Conservation (phyloP, 2,113 vertebrate genomes). For the Polypterus bichir region DNA sequence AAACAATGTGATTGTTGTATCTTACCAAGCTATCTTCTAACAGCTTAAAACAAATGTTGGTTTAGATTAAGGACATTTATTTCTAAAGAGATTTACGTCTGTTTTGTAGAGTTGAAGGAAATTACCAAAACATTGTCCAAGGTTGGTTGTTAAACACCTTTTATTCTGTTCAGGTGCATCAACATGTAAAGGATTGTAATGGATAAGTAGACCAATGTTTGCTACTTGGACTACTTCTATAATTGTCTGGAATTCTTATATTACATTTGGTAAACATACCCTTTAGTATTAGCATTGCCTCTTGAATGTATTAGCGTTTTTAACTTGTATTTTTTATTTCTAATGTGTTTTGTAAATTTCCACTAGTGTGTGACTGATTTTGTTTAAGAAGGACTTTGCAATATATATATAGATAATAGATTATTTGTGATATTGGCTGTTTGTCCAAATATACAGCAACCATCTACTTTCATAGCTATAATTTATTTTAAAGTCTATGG, state of each 20-base stretch:
- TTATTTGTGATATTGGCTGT: neutral
- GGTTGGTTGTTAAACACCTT: neutral
- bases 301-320: constrained; percentile 69
- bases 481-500: constrained; percentile 26
- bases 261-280: constrained; percentile 45
- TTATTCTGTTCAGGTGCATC: neutral
- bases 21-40: constrained; percentile 41
- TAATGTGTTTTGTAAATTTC: constrained; percentile 45
- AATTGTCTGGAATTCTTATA: constrained; percentile 53
- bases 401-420: neutral
- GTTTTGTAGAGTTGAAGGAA: neutral
- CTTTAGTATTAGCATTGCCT: constrained; percentile 67
- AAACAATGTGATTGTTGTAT: constrained; percentile 18
- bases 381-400: neutral
- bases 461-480: constrained; percentile 12
- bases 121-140: neutral
- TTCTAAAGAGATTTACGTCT: neutral
- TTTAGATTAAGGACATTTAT: neutral
- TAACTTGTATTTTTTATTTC: constrained; percentile 70
- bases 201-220: constrained; percentile 38
- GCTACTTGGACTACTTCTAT: constrained; percentile 57
- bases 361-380: constrained; percentile 42
- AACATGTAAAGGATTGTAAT: constrained; percentile 31
- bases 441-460: too few species aligned
- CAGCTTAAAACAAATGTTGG: constrained; percentile 33